Evolutionary conservation across 2,888 invertebrate genomes (phyloP), one percentile per base, ranked within the genome.

Genomic region (Empis stercorea): DNA sequence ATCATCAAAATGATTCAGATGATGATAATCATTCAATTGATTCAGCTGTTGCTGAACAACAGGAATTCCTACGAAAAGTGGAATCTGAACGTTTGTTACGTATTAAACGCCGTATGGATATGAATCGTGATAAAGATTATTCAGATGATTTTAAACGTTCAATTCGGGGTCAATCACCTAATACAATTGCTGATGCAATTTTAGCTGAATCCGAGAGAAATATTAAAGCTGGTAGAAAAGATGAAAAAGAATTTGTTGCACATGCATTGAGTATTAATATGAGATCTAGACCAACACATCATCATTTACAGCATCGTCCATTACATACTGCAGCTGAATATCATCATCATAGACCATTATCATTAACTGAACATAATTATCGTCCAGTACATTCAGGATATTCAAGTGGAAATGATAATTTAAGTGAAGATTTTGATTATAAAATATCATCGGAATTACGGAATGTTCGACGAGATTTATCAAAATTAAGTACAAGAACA

Each of bases 91-190:
- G 38, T 10, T 17, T 38, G 13, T 38, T 38, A 38, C 38, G 38
- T 17, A 17, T 17, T 17, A 38, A 38, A 38, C 10, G 38, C 5
- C 62, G 56, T 49, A 74, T 71, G 56, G 76, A 73, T 71, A 68
- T 63, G 71, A 74, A 60, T 41, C 59, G 57, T 64, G 75, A 62
- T 65, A 74, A 61, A 51, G 70, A 74, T 56, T 64, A 68, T 59
- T 62, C 71, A n/a, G 62, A 70, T 38, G 73, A 74, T 54, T 75
- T 73, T 53, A 73, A 71, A 56, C 64, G 66, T 52, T 61, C 63
- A 44, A 67, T 84, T 43, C 75, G 81, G 58, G 85, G 84, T 44
- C 85, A 81, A 73, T 85, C 86, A 3, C 85, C 85, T 7, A 79
- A 75, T 60, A 79, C 79, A 40, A 87, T 87, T 51, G 81, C 79